Evolutionary conservation across 2,797 vertebrate species (phyloP).

Genomic region (Sebastes glaucus): DNA sequence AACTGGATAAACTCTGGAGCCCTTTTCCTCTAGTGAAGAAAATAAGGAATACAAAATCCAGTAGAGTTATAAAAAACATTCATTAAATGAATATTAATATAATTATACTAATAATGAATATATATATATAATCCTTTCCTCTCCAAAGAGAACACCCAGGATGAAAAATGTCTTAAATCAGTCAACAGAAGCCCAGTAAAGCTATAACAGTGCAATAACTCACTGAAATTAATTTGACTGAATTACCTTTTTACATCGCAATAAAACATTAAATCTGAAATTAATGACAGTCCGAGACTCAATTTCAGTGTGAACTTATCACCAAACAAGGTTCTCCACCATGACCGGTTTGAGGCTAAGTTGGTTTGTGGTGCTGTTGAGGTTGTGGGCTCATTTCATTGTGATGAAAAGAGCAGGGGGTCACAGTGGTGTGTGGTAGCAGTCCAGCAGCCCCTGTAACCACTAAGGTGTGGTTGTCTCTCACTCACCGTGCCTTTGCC

Average conservation of each 20-base stretch:
- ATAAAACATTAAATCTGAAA: constrained; percentile 29
- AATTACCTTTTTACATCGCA: constrained; percentile 23
- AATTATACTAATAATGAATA: background rate
- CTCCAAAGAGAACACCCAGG: background rate
- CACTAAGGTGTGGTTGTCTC: constrained; percentile 46
- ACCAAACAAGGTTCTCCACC: constrained; percentile 15
- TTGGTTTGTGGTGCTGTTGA: constrained; percentile 37
- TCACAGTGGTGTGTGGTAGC: constrained; percentile 24
- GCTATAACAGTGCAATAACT: constrained; percentile 2
- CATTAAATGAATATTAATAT: background rate
- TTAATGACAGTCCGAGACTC: constrained; percentile 12
- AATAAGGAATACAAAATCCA: background rate
- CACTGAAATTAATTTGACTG: constrained; percentile 24
- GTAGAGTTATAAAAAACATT: background rate
- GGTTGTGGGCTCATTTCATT: constrained; percentile 37
- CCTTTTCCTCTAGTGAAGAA: background rate
- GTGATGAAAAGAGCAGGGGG: constrained; percentile 25
- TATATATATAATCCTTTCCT: background rate
- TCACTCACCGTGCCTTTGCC: constrained; percentile 29
- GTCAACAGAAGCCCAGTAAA: constrained; percentile 27
- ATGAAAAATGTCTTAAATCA: background rate
- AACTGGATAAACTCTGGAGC: background rate
- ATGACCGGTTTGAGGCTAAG: constrained; percentile 3
- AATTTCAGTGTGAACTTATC: constrained; percentile 12
- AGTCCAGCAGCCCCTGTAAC: constrained; percentile 38